A percentile compares a stretch with the other conserved stretches of the same genome.
These are phyloP conservation scores for Epizoanthus ramosus DNA, from an alignment of 92 coral and sea anemone species.

Conservation along the genomic window DNA sequence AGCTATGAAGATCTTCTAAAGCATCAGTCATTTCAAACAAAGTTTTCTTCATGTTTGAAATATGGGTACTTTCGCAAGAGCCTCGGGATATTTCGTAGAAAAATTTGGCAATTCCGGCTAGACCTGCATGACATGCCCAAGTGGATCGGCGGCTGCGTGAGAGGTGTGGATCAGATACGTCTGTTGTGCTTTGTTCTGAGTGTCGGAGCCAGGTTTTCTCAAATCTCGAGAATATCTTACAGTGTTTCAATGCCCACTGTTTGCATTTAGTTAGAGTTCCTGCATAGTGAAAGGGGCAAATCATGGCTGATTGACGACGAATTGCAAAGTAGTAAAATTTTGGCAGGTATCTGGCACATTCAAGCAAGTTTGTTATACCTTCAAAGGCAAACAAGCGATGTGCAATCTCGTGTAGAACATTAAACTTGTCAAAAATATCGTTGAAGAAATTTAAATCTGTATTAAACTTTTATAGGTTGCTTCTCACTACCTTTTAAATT, in stretches of 20 bases:
- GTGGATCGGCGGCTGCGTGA: slow-evolving; percentile 6
- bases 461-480: too few relatives aligned
- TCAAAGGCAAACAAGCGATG: slow-evolving; percentile 10
- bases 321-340: slow-evolving; percentile 17
- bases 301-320: slow-evolving; percentile 15
- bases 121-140: slow-evolving; percentile 49
- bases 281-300: slow-evolving; percentile 27
- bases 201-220: slow-evolving; percentile 38
- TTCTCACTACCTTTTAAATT: too few relatives aligned
- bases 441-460: slow-evolving; percentile 8
- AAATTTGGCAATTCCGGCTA: slow-evolving; percentile 12
- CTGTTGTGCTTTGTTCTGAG: not conserved
- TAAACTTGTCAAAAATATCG: slow-evolving; percentile 1
- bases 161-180: not conserved
- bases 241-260: slow-evolving; percentile 26
- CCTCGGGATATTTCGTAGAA: slow-evolving; percentile 29
- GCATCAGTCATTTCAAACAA: too few relatives aligned
- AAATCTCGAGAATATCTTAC: not conserved
- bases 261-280: slow-evolving; percentile 28
- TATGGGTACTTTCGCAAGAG: not conserved
- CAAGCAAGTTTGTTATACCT: slow-evolving; percentile 10
- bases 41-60: too few relatives aligned
- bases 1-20: too few relatives aligned
- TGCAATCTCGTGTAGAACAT: not conserved
- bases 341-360: slow-evolving; percentile 31